Conservation (phyloP, 2,113 vertebrate genomes). For the Cololabis saira region DNA sequence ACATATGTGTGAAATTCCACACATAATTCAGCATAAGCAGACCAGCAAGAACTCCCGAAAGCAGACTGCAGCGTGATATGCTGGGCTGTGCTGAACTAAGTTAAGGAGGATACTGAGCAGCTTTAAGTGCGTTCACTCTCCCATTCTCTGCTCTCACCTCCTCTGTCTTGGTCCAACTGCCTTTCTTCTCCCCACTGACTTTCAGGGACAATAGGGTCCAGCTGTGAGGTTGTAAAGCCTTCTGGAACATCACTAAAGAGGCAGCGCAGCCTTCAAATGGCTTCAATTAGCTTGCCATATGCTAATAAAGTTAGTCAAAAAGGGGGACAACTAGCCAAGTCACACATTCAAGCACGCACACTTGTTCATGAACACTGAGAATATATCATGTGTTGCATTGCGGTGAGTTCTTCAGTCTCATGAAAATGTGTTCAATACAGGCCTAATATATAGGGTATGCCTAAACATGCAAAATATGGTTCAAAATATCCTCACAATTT, state of each 20-base stretch:
- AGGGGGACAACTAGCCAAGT: conserved; percentile 53
- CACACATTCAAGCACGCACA: conserved; percentile 44
- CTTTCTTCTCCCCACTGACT: conserved; percentile 54
- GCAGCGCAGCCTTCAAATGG: conserved; percentile 70
- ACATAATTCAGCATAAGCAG: conserved; percentile 61
- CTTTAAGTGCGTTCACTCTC: conserved; percentile 56
- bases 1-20: conserved; percentile 68
- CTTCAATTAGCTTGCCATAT: conserved; percentile 80
- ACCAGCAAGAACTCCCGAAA: conserved; percentile 41
- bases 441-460: no score
- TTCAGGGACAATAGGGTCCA: conserved; percentile 76
- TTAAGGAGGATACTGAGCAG: conserved; percentile 55
- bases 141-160: conserved; percentile 55
- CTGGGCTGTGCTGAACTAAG: conserved; percentile 37
- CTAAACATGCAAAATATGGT: no score
- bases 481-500: no score
- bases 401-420: no score
- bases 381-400: no score
- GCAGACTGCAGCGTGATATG: conserved; percentile 45
- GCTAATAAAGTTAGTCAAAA: conserved; percentile 73
- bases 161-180: conserved; percentile 39
- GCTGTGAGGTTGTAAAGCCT: conserved; percentile 76
- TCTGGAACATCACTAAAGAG: conserved; percentile 76
- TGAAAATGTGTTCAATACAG: no score
- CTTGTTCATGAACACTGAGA: background rate